Conservation (phyloP, 2,888 invertebrate genomes). For the Aethes cnicana region DNA sequence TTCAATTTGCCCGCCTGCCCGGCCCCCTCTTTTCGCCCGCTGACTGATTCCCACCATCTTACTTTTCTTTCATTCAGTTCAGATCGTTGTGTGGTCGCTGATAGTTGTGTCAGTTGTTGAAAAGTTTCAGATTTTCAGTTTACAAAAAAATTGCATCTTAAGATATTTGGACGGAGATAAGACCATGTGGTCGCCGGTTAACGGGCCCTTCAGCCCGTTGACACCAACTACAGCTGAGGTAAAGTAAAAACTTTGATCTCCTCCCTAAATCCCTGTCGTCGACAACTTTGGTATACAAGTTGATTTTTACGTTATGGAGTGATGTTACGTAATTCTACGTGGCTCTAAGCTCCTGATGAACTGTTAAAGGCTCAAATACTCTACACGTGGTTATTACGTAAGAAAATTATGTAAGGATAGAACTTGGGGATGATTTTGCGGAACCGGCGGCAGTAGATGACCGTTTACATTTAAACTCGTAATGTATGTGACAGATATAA, state of each 20-base stretch:
- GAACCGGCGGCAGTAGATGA: slow-evolving; percentile 13
- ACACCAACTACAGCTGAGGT: slow-evolving; percentile 19
- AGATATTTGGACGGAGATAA: slow-evolving; percentile 8
- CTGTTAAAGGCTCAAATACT: slow-evolving; percentile 33
- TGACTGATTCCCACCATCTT: slow-evolving; percentile 19
- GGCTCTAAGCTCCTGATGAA: slow-evolving; percentile 14
- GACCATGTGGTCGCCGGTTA: slow-evolving; percentile 25
- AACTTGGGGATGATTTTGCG: slow-evolving; percentile 44
- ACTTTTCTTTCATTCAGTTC: slow-evolving; percentile 18
- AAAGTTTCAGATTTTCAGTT: slow-evolving; percentile 16
- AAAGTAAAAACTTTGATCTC: slow-evolving; percentile 7
- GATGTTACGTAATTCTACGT: slow-evolving; percentile 31
- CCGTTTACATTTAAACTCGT: background rate
- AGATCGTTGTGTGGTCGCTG: slow-evolving; percentile 8
- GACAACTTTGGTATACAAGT: slow-evolving; percentile 22
- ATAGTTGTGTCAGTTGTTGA: slow-evolving; percentile 3
- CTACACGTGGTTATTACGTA: slow-evolving; percentile 67
- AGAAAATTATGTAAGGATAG: slow-evolving; percentile 63
- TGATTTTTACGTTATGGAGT: slow-evolving; percentile 28
- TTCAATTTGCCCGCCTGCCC: background rate
- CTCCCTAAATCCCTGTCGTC: slow-evolving; percentile 19
- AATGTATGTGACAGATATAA: too few relatives aligned
- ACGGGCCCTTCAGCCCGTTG: slow-evolving; percentile 17
- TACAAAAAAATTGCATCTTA: slow-evolving; percentile 5
- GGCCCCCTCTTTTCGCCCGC: background rate